Evolutionary conservation across 2,797 vertebrate genomes (phyloP).

Genomic region (Arnoldichthys spilopterus): DNA sequence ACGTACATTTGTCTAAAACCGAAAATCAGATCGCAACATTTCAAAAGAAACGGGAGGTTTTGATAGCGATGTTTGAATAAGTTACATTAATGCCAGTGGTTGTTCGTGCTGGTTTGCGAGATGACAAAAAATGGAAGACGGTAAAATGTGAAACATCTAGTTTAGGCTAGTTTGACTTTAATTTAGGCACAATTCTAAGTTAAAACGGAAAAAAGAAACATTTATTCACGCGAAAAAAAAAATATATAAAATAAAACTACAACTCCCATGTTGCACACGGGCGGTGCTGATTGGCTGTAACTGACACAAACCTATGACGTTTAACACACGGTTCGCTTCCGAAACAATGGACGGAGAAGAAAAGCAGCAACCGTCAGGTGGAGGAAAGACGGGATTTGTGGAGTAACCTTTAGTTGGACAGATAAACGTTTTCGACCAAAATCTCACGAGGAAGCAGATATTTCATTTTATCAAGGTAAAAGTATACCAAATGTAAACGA

Average conservation of each 20-base stretch:
- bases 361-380: constrained; percentile 7
- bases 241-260: constrained; percentile 5
- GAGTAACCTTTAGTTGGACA: not conserved
- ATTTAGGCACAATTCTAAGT: no score
- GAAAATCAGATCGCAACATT: not conserved
- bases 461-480: constrained; percentile 8
- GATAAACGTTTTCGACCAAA: not conserved
- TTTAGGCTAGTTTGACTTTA: not conserved
- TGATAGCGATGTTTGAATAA: not conserved
- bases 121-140: not conserved
- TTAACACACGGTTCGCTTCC: not conserved
- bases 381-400: not conserved
- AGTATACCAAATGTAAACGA: not conserved
- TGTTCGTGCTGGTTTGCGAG: not conserved
- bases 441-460: not conserved
- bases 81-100: no score
- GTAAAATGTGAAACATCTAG: not conserved
- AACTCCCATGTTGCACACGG: constrained; percentile 19
- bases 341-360: not conserved
- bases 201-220: no score
- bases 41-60: not conserved
- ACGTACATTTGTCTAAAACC: not conserved
- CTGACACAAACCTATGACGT: not conserved
- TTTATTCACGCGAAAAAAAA: not conserved
- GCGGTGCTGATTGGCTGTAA: constrained; percentile 66